Percentiles rank a stretch among this genome's conserved stretches.
Conservation (phyloP, 2,113 vertebrate species). For the Aegypius monachus region DNA sequence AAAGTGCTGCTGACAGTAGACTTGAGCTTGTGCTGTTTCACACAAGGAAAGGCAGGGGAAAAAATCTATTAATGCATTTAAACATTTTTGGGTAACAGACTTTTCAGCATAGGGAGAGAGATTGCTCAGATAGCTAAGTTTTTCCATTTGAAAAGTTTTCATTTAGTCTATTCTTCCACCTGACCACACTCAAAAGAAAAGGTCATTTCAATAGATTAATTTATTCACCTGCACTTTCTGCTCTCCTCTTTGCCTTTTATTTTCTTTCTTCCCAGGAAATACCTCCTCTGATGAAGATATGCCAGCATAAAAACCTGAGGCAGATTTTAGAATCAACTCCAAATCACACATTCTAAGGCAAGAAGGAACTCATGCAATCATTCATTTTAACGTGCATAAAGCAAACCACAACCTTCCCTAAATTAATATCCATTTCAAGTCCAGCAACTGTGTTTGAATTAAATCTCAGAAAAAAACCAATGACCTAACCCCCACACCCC, state of each 20-base stretch:
- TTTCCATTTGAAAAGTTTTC: not conserved
- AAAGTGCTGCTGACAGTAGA: not conserved
- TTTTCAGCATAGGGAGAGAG: not conserved
- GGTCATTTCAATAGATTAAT: not conserved
- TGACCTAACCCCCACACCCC: rapidly evolving
- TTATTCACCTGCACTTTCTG: not conserved
- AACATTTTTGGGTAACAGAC: not conserved
- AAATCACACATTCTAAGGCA: not conserved
- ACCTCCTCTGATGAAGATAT: not conserved
- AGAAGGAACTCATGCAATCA: not conserved
- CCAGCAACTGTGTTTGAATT: not conserved
- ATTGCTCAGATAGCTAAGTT: not conserved
- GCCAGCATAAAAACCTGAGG: not conserved
- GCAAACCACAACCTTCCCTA: not conserved
- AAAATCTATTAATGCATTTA: not conserved
- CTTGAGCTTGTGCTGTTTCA: not conserved
- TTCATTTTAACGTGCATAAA: not conserved
- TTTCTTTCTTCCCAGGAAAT: not conserved
- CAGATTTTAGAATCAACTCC: not conserved
- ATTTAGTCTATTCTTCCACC: not conserved
- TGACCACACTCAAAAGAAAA: not conserved
- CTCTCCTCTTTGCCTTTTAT: not conserved
- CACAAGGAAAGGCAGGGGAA: not conserved
- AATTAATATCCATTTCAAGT: not conserved
- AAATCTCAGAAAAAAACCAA: not conserved